Evolutionary conservation across 2,888 invertebrate genomes (phyloP).

Genomic region (Rhorus exstirpatorius): DNA sequence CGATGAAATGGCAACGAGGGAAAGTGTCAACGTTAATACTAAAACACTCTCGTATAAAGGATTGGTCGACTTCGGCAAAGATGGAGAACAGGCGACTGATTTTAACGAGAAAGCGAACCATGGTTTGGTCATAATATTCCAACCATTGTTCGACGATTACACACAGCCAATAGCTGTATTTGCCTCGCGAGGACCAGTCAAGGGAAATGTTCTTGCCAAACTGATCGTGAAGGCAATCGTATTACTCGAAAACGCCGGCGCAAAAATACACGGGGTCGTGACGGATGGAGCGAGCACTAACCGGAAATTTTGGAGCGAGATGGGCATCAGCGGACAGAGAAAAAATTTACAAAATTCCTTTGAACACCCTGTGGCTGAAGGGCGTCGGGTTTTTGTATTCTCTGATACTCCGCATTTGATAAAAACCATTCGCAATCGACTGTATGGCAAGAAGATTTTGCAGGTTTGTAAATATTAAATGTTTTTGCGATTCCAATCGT

Average conservation of each 20-base stretch:
- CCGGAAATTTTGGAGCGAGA: no score
- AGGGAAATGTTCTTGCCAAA: conserved; percentile 60
- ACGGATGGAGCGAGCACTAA: no score
- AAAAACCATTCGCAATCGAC: no score
- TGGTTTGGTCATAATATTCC: conserved; percentile 68
- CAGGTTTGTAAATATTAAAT: conserved; percentile 11
- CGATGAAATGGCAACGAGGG: no score
- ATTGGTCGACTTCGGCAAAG: no score
- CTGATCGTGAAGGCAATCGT: conserved; percentile 66
- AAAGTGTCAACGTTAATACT: conserved; percentile 59
- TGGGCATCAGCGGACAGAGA: no score
- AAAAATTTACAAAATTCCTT: conserved; percentile 50
- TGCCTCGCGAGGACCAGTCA: conserved; percentile 62
- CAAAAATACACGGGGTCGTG: no score
- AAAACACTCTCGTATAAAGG: conserved; percentile 57
- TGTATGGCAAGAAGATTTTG: no score
- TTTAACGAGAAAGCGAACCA: conserved; percentile 61
- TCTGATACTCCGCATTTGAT: no score
- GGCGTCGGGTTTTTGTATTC: no score
- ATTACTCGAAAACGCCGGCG: conserved; percentile 64
- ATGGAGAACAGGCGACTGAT: conserved; percentile 30
- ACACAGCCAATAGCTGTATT: conserved; percentile 71
- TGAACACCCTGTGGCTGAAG: conserved; percentile 55
- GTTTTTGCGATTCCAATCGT: no score
- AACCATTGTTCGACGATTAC: conserved; percentile 64